Conservation (phyloP, 1,140 invertebrate genomes). For the Bombus confusus region DNA sequence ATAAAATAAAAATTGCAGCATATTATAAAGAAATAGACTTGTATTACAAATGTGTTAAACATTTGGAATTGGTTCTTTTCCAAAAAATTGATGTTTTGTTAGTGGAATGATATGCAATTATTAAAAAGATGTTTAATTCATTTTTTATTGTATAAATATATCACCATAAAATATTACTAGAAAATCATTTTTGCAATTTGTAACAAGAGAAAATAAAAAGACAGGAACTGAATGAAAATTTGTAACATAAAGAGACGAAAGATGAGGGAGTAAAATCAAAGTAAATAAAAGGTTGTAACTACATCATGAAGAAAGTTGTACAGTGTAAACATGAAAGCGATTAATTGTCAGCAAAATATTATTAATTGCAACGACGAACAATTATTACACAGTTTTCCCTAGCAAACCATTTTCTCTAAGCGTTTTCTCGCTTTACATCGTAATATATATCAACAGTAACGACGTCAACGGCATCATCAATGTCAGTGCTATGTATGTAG, state of each 20-base stretch:
- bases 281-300: neutral
- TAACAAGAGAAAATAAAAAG: conserved; percentile 48
- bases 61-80: no score
- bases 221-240: conserved; percentile 44
- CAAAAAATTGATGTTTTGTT: neutral
- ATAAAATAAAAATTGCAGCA: no score
- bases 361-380: neutral
- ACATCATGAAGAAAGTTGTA: conserved; percentile 21
- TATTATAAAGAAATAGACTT: neutral
- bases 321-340: conserved; percentile 31
- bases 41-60: neutral
- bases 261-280: neutral
- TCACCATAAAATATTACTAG: conserved; percentile 76
- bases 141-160: conserved; percentile 79
- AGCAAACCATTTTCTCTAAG: neutral
- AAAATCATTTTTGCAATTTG: conserved; percentile 48
- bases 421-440: neutral
- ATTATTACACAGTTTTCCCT: conserved; percentile 18
- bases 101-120: neutral
- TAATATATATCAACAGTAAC: neutral
- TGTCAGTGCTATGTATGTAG: neutral
- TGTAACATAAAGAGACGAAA: neutral
- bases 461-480: no score
- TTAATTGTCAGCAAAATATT: conserved; percentile 23
- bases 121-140: conserved; percentile 35